These are phyloP conservation scores for Meloe dianella DNA, from an alignment of 2,888 invertebrate genomes.

Conservation along the genomic window DNA sequence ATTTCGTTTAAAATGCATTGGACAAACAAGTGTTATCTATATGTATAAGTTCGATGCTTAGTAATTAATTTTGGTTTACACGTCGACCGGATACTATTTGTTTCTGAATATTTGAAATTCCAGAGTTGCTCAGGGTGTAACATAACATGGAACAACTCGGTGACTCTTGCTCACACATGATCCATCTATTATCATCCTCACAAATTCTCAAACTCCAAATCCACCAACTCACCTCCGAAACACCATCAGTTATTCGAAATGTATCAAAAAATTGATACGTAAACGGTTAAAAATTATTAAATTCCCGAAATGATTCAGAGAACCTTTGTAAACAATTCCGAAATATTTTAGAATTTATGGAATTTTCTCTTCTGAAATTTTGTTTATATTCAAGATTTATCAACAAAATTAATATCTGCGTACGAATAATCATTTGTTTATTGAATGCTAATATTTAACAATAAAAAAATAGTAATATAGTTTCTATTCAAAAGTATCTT, in stretches of 20 bases:
- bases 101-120: neutral
- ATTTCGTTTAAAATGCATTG: neutral
- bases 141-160: neutral
- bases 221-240: no score
- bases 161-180: neutral
- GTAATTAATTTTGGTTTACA: constrained; percentile 8
- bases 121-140: neutral
- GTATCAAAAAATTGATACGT: no score
- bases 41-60: neutral
- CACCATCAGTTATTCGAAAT: no score
- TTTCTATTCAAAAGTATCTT: neutral
- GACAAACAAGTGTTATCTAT: neutral
- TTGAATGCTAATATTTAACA: neutral
- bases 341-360: no score
- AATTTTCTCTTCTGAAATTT: no score
- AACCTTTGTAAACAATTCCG: no score
- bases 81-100: neutral
- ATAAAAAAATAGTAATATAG: neutral
- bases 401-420: neutral
- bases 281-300: no score
- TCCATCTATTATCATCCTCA: neutral
- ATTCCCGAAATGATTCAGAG: no score
- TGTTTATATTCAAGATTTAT: neutral
- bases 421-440: neutral
- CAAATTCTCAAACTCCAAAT: neutral